Evolutionary conservation across 2,888 invertebrate genomes (phyloP), one percentile per base, ranked within the genome.

Genomic region (Clunio marinus): DNA sequence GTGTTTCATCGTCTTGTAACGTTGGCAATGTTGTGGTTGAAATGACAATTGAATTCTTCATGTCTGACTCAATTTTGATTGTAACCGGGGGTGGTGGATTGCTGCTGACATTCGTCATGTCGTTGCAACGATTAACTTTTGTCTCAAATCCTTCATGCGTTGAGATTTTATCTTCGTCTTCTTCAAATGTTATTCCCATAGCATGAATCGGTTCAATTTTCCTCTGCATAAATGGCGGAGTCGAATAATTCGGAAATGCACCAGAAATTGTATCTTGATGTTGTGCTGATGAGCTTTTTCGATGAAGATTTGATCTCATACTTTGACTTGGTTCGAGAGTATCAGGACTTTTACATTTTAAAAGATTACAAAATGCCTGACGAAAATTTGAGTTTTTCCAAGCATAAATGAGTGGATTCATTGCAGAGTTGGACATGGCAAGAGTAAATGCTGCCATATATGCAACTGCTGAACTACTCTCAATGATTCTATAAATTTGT

Each of bases 381-480:
- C 90, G 84, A 75, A 90, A 91, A 71, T 86, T 88, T 5, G 85
- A 82, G 76, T 90, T 91, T 77, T 91, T 91, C 91, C 91, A 91
- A 28, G 90, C 89, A 79, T 91, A 91, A 73, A 91, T 90, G 55
- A 91, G 80, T 0, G 91, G 91, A 78, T 91, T 91, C 74, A 90
- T 84, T 27, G 88, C 88, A 7, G 90, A 91, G 77, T 91, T 91
- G 66, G 87, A 83, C 81, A 91, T 87, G 24, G 90, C 91, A 71
- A 91, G 80, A 1, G 87, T 85, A 70, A 88, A 86, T 62, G 86
- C 83, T 15, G 82, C 80, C 72, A 85, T 85, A 77, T 88, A 88
- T 46, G 84, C 77, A 69, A 82, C 78, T 71, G 83, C 80, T 74
- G 81, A 82, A 74, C 82, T 80, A 68, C 81, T 77, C 71, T 81